Evolutionary conservation across 2,113 vertebrate genomes (phyloP).

Genomic region (Pollimyrus isidori): DNA sequence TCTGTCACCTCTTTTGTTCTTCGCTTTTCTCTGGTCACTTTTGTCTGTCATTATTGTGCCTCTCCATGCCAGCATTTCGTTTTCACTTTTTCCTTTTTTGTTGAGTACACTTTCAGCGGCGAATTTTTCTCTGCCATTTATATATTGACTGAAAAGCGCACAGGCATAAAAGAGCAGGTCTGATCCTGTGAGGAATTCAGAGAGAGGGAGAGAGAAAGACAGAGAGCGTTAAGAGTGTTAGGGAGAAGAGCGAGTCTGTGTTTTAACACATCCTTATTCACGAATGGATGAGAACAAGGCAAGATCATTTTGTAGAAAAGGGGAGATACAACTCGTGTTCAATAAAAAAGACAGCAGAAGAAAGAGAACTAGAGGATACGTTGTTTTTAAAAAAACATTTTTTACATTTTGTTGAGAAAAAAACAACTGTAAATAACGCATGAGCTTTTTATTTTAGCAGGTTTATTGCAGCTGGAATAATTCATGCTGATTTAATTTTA

Average conservation of each 20-base stretch:
- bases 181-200: constrained; percentile 62
- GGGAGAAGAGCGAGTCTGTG: constrained; percentile 17
- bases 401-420: constrained; percentile 8
- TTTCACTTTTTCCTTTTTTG: constrained; percentile 9
- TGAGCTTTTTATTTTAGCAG: not conserved
- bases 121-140: constrained; percentile 7
- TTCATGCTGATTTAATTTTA: constrained; percentile 13
- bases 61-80: constrained; percentile 9
- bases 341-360: not conserved
- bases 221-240: constrained; percentile 12
- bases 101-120: constrained; percentile 18
- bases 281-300: not conserved
- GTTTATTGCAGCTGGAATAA: not conserved
- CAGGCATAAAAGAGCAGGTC: constrained; percentile 57
- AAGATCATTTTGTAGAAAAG: not conserved
- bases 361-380: constrained; percentile 7
- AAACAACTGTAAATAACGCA: not conserved
- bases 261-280: not conserved
- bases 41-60: not conserved
- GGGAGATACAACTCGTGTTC: not conserved
- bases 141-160: constrained; percentile 36
- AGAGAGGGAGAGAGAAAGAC: constrained; percentile 23
- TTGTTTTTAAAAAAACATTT: not conserved
- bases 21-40: not conserved
- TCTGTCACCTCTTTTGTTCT: constrained; percentile 6